These are phyloP conservation scores for Eubucco bourcierii DNA, from an alignment of 2,113 vertebrate genomes.

Conservation along the genomic window DNA sequence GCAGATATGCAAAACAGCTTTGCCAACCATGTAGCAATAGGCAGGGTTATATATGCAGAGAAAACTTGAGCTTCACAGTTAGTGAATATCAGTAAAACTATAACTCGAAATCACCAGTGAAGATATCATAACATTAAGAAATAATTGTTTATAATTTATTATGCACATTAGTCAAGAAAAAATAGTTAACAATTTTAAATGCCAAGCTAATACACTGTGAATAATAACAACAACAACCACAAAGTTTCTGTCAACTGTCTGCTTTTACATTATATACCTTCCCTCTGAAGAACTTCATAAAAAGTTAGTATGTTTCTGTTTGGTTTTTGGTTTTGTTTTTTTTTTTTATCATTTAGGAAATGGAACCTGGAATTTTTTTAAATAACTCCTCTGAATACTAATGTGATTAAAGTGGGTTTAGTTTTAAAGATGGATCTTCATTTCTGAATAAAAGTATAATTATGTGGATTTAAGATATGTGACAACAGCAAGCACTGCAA, in stretches of 20 bases:
- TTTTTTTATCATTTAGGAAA: neutral
- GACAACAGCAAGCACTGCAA: neutral
- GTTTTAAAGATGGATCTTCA: neutral
- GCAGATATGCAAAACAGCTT: neutral
- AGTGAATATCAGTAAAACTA: neutral
- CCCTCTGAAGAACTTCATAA: neutral
- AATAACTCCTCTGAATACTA: neutral
- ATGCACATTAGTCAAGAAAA: neutral
- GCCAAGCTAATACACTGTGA: neutral
- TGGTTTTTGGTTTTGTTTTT: neutral
- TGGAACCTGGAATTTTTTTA: neutral
- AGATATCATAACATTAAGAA: neutral
- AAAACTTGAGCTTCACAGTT: neutral
- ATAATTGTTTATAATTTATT: neutral
- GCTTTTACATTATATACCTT: neutral
- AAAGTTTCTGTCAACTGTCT: neutral
- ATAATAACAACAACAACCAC: neutral
- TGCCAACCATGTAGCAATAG: neutral
- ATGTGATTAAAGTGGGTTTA: neutral
- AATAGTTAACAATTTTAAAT: neutral
- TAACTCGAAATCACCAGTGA: neutral
- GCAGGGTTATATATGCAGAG: accelerated
- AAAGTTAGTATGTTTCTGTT: neutral
- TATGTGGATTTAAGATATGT: neutral
- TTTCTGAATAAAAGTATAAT: neutral